These are phyloP conservation scores for Chelmon rostratus DNA, from an alignment of 2,797 vertebrate genomes.

Conservation along the genomic window DNA sequence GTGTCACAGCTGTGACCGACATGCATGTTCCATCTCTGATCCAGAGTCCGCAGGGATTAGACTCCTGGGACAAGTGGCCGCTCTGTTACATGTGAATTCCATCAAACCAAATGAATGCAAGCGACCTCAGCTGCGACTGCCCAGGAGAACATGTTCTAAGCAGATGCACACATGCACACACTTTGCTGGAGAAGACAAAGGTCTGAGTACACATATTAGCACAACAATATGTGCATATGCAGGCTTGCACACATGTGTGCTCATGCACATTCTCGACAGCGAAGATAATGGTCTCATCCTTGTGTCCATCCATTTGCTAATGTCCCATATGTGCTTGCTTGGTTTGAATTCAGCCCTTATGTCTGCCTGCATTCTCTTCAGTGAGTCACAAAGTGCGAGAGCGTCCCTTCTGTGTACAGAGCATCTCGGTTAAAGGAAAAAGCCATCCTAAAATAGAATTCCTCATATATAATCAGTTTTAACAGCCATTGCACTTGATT, in stretches of 20 bases:
- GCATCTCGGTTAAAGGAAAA: conserved; percentile 27
- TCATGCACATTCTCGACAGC: conserved; percentile 28
- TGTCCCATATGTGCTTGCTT: conserved; percentile 53
- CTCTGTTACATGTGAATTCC: conserved; percentile 36
- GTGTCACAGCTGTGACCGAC: conserved; percentile 48
- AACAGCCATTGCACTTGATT: neutral
- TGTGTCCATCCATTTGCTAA: conserved; percentile 52
- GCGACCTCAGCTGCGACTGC: conserved; percentile 48
- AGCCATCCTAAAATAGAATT: conserved; percentile 5
- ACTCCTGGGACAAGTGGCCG: conserved; percentile 32
- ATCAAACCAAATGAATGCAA: conserved; percentile 54
- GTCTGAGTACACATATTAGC: conserved; percentile 7
- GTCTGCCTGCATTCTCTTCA: conserved; percentile 38
- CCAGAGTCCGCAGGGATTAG: conserved; percentile 38
- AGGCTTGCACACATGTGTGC: conserved; percentile 36
- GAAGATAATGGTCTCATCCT: conserved; percentile 34
- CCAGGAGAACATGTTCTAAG: conserved; percentile 18
- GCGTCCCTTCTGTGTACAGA: conserved; percentile 30
- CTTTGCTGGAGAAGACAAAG: conserved; percentile 19
- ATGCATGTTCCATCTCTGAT: conserved; percentile 25
- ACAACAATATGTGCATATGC: conserved; percentile 9
- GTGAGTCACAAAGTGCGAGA: conserved; percentile 29
- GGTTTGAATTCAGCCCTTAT: conserved; percentile 35
- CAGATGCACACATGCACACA: neutral
- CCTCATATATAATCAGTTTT: conserved; percentile 9